Percentiles rank a stretch among this genome's conserved stretches.
phyloP scores from a whole-genome alignment of 2,113 vertebrate genomes.

The Labeo catla region DNA sequence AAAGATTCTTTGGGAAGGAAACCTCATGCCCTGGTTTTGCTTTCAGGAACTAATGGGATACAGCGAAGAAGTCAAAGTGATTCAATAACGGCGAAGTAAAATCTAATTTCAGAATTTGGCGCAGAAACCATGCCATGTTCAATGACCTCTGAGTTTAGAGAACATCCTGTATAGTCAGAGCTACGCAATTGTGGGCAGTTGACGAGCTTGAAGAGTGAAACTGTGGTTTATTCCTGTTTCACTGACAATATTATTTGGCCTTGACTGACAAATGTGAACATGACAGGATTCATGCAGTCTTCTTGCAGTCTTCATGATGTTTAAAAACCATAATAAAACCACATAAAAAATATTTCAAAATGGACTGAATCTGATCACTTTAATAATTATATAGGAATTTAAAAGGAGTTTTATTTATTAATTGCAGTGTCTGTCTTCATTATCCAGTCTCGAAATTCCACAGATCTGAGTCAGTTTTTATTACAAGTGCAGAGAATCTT shows the following conservation, averaged over 20 bases:
- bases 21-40: slow-evolving; percentile 45
- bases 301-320: background rate
- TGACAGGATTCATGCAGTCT: background rate
- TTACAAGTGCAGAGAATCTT: slow-evolving; percentile 13
- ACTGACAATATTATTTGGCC: background rate
- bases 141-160: slow-evolving; percentile 17
- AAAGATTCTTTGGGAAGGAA: slow-evolving; percentile 23
- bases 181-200: background rate
- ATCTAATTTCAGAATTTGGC: slow-evolving; percentile 35
- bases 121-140: slow-evolving; percentile 34
- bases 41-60: slow-evolving; percentile 24
- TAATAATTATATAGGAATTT: background rate
- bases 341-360: background rate
- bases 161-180: slow-evolving; percentile 17
- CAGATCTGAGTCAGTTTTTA: background rate
- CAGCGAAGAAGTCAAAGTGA: slow-evolving; percentile 21
- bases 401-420: background rate
- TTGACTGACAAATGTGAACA: background rate
- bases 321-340: no score
- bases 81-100: slow-evolving; percentile 49
- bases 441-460: background rate
- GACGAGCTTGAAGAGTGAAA: background rate
- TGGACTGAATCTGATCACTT: background rate
- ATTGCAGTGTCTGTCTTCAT: background rate
- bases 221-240: background rate